Evolutionary conservation across 2,113 vertebrate genomes (phyloP).

Genomic region (Labeo catla): DNA sequence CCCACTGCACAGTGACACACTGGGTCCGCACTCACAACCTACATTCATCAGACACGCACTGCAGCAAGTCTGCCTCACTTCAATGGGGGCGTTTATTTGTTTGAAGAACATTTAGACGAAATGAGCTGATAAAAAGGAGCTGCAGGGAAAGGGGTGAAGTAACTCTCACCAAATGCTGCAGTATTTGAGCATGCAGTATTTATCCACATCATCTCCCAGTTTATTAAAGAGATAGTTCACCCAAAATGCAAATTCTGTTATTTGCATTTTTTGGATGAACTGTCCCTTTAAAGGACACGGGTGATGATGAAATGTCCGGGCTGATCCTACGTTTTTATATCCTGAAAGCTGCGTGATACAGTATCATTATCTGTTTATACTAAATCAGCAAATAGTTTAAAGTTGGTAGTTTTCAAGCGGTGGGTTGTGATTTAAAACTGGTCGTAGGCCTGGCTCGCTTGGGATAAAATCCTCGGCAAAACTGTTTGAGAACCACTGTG

Average conservation of each 20-base stretch:
- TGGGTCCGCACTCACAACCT: conserved; percentile 32
- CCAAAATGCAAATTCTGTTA: neutral
- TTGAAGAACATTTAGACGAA: neutral
- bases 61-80: conserved; percentile 35
- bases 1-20: conserved; percentile 37
- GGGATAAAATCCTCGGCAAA: neutral
- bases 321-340: neutral
- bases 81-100: conserved; percentile 41
- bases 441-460: neutral
- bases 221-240: neutral
- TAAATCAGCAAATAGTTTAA: neutral
- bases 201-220: neutral
- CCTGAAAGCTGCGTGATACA: neutral
- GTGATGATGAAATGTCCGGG: neutral
- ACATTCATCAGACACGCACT: conserved; percentile 50
- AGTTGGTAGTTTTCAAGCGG: neutral
- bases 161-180: neutral
- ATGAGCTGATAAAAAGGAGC: conserved; percentile 29
- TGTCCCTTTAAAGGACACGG: neutral
- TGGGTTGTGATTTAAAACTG: neutral
- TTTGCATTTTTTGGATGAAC: neutral
- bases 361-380: neutral
- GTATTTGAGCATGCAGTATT: conserved; percentile 5
- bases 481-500: neutral
- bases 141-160: neutral